Conservation (phyloP, 2,797 vertebrate genomes). For the Coilia nasus region DNA sequence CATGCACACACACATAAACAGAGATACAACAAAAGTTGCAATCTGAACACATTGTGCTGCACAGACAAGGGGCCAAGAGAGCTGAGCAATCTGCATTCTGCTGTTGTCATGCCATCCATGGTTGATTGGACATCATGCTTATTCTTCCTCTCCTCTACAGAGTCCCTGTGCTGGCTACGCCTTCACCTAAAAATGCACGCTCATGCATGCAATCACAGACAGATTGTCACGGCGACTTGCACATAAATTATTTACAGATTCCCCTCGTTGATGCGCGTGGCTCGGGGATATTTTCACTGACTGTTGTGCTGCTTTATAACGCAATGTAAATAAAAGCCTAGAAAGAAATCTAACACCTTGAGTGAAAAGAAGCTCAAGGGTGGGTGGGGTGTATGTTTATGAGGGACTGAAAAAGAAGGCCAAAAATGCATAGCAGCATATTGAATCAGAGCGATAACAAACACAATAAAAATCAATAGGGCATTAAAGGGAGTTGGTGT, state of each 20-base stretch:
- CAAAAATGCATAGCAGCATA: constrained; percentile 6
- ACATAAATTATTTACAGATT: constrained; percentile 51
- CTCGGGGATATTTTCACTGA: constrained; percentile 38
- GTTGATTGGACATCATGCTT: constrained; percentile 37
- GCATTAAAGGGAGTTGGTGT: background rate
- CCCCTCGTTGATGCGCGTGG: constrained; percentile 32
- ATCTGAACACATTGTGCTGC: background rate
- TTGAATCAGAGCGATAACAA: constrained; percentile 27
- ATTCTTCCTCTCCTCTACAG: constrained; percentile 21
- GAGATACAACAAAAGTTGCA: constrained; percentile 5
- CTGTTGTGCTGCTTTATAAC: constrained; percentile 25
- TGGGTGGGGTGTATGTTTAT: constrained; percentile 3
- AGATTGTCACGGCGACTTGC: constrained; percentile 41
- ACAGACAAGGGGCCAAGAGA: background rate
- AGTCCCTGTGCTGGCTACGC: constrained; percentile 22
- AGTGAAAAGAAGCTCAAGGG: background rate
- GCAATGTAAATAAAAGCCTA: constrained; percentile 26
- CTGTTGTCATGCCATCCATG: constrained; percentile 23
- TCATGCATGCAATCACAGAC: constrained; percentile 48
- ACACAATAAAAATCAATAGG: background rate
- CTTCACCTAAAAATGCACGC: constrained; percentile 38
- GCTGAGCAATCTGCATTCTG: constrained; percentile 20
- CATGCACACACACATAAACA: background rate
- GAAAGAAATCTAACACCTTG: constrained; percentile 21
- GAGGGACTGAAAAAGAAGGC: background rate